Evolutionary conservation across 2,888 invertebrate genomes (phyloP).

Genomic region (Diaprepes abbreviatus): DNA sequence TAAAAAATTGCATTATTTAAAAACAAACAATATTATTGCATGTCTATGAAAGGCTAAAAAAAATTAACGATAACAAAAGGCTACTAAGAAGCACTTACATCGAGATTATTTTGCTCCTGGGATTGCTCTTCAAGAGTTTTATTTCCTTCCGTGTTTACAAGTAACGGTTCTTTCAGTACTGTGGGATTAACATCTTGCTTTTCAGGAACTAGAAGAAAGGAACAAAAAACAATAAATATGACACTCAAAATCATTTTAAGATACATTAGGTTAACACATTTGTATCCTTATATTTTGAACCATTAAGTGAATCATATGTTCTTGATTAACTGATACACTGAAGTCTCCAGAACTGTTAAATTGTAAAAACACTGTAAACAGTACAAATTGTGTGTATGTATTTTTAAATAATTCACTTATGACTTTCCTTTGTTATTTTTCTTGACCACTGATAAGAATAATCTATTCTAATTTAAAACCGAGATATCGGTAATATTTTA

Average conservation of each 20-base stretch:
- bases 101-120: background rate
- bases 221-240: background rate
- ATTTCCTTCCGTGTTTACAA: background rate
- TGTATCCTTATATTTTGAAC: background rate
- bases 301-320: too few relatives aligned
- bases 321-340: too few relatives aligned
- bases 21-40: too few relatives aligned
- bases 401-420: too few relatives aligned
- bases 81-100: too few relatives aligned
- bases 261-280: background rate
- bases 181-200: background rate
- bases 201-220: background rate
- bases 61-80: too few relatives aligned
- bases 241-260: conserved; percentile 1
- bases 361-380: too few relatives aligned
- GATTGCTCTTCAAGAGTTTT: background rate
- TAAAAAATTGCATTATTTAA: too few relatives aligned
- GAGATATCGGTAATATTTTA: background rate
- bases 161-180: background rate
- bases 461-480: background rate
- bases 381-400: too few relatives aligned
- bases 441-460: conserved; percentile 2
- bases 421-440: background rate
- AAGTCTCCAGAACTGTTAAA: too few relatives aligned
- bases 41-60: too few relatives aligned